Conservation (phyloP, 2,888 invertebrate genomes). For the Papilio gigon region DNA sequence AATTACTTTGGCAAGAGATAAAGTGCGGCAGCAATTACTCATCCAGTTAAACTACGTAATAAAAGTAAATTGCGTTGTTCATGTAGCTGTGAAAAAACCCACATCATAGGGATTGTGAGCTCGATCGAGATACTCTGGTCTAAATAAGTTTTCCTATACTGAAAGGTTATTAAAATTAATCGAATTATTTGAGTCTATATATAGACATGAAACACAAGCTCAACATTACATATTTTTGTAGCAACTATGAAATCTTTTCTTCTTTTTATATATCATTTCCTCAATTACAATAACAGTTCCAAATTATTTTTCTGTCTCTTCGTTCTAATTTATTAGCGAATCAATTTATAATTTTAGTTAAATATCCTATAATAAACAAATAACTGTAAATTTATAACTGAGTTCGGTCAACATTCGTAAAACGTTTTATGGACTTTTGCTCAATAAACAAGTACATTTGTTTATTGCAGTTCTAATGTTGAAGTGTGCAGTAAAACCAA, state of each 20-base stretch:
- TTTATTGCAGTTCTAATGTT: constrained; percentile 17
- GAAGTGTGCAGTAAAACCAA: constrained; percentile 19
- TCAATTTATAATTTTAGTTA: too few species aligned
- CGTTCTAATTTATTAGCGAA: too few species aligned
- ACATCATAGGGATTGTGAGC: not conserved
- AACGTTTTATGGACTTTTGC: not conserved
- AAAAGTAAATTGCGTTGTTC: constrained; percentile 17
- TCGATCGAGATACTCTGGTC: not conserved
- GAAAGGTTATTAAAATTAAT: not conserved
- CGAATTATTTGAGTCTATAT: not conserved
- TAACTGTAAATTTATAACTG: not conserved
- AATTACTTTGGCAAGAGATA: constrained; percentile 11
- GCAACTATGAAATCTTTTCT: too few species aligned
- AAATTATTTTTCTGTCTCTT: too few species aligned
- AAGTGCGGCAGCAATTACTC: constrained; percentile 12
- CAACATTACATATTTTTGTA: too few species aligned
- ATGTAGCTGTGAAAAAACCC: not conserved
- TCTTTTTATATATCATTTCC: too few species aligned
- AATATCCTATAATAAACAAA: not conserved
- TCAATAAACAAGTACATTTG: not conserved
- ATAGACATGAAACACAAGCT: too few species aligned
- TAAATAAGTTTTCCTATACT: not conserved
- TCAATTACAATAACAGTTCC: too few species aligned
- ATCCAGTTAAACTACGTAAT: constrained; percentile 11
- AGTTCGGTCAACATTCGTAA: not conserved